Evolutionary conservation across 2,888 invertebrate genomes (phyloP), one percentile per base, ranked within the genome.

Genomic region (Clostera curtula): DNA sequence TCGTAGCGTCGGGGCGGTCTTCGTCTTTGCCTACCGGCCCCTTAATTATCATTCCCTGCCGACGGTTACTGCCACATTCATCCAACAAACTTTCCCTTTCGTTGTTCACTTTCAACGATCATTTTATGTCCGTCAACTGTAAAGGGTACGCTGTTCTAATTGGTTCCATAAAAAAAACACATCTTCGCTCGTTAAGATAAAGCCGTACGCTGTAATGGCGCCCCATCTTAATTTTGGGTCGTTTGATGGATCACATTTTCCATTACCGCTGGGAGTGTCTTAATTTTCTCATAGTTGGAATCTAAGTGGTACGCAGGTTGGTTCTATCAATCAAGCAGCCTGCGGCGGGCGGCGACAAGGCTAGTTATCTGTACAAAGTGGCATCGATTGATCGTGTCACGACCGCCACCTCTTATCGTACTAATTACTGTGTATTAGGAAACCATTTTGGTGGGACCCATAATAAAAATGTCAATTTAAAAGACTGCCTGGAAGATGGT

Each of bases 201-300:
- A 66, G 50, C 45, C 39, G 43, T 52, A 48, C 34, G 41, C 49
- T 39, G 40, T 53, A 44, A 46, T 49, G 39, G 41, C 41, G 40
- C 40, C 28, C 34, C 57, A 45, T 64, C 63, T 70, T 65, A 67
- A 73, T 74, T 73, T 69, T 44, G 59, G 56, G 52, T 43, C 56
- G 41, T 64, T 71, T 74, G 70, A 74, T 68, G 65, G 63, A 74
- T 75, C 63, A 70, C 67, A 59, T 59, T 58, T 56, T 65, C 75
- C 72, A 77, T 76, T 77, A 76, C 61, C 53, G 64, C 49, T 49
- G 54, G 54, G 61, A 52, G 63, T 66, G 63, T 72, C 71, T 76
- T 71, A 72, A 75, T 73, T 71, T 65, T 59, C 58, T 44, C 47
- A 50, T 67, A 68, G 66, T 56, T 48, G 50, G 49, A 52, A 53